Evolutionary conservation across 2,888 invertebrate genomes (phyloP).

Genomic region (Germaria angustata): DNA sequence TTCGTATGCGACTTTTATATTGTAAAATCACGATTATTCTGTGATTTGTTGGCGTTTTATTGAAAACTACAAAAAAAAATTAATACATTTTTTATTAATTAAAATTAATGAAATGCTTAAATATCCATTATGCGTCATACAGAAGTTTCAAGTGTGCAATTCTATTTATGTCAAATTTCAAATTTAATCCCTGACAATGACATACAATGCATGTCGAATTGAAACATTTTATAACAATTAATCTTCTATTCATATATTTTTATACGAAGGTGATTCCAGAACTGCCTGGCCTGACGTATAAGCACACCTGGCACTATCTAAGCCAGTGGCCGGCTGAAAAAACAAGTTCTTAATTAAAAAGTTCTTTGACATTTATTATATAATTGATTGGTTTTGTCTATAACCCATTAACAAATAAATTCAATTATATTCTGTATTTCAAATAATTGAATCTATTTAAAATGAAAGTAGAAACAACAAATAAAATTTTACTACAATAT

Average conservation of each 20-base stretch:
- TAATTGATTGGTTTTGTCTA: no score
- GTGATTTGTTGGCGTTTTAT: background rate
- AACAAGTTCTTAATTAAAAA: no score
- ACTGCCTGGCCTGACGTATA: background rate
- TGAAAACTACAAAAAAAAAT: background rate
- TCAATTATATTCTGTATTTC: no score
- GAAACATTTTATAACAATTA: background rate
- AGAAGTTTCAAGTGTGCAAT: background rate
- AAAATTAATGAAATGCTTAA: constrained; percentile 7
- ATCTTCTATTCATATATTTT: background rate
- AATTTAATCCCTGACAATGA: constrained; percentile 26
- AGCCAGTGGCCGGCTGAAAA: no score
- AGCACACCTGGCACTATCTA: no score
- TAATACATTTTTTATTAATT: constrained; percentile 1
- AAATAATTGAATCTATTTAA: no score
- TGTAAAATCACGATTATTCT: constrained; percentile 9
- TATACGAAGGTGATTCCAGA: background rate
- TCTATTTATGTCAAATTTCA: constrained; percentile 23
- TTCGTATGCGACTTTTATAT: background rate
- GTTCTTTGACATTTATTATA: no score
- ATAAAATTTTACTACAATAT: no score
- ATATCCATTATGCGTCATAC: background rate
- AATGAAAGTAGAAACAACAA: no score
- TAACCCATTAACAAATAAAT: no score
- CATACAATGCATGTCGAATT: background rate